phyloP scores from a whole-genome alignment of 1,140 invertebrate genomes.

The Aphelinus certus region DNA sequence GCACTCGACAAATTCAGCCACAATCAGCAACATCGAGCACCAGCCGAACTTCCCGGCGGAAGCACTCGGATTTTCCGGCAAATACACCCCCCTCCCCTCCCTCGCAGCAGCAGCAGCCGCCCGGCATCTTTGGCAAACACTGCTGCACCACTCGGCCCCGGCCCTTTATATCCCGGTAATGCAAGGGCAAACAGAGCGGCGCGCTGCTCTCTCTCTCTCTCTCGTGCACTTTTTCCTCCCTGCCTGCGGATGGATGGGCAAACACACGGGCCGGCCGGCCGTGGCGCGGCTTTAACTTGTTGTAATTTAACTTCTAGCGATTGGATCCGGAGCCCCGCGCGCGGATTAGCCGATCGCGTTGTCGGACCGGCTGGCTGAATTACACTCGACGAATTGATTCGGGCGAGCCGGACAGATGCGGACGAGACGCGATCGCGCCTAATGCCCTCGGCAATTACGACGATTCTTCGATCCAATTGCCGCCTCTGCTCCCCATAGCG shows the following conservation, averaged over 20 bases:
- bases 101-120: not conserved
- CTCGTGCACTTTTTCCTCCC: not conserved
- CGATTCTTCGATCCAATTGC: too few relatives aligned
- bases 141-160: not conserved
- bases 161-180: slow-evolving; percentile 34
- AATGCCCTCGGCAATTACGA: too few relatives aligned
- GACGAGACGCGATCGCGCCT: too few relatives aligned
- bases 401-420: too few relatives aligned
- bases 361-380: too few relatives aligned
- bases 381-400: too few relatives aligned
- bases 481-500: too few relatives aligned
- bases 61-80: not conserved
- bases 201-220: not conserved
- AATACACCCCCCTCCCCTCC: too few relatives aligned
- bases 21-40: too few relatives aligned
- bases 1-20: too few relatives aligned
- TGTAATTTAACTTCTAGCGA: slow-evolving; percentile 9
- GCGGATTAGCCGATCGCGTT: too few relatives aligned
- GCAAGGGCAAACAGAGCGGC: slow-evolving; percentile 27
- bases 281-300: not conserved
- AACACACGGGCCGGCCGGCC: not conserved
- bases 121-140: slow-evolving; percentile 33
- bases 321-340: not conserved
- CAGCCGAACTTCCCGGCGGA: too few relatives aligned
- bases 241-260: slow-evolving; percentile 9